phyloP scores from a whole-genome alignment of 1,140 invertebrate species.

The Cecropterus lyciades region DNA sequence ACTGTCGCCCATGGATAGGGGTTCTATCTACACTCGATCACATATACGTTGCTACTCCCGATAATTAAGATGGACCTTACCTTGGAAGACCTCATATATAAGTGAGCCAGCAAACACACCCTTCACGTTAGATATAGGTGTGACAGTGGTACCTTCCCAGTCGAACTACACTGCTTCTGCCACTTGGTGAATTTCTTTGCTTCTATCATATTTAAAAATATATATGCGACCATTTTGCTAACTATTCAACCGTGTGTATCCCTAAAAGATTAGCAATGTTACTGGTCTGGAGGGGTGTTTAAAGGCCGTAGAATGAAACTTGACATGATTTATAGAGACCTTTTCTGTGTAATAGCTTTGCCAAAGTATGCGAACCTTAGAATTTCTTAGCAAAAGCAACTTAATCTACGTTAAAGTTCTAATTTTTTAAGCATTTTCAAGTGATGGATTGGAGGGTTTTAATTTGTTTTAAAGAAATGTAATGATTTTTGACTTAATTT shows the following conservation, averaged over 20 bases:
- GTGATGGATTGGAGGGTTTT: neutral
- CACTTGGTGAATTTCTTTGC: too few species aligned
- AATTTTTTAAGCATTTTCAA: neutral
- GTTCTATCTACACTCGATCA: too few species aligned
- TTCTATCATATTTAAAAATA: too few species aligned
- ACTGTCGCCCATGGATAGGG: too few species aligned
- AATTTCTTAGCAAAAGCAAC: neutral
- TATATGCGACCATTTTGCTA: neutral
- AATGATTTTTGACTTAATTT: too few species aligned
- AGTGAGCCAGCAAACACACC: too few species aligned
- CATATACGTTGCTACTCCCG: too few species aligned
- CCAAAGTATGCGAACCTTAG: neutral
- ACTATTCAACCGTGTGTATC: slow-evolving; percentile 3
- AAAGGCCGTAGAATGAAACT: neutral
- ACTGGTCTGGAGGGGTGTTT: neutral
- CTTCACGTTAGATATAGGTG: too few species aligned
- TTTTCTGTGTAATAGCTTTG: neutral
- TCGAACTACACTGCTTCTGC: too few species aligned
- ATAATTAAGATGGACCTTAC: too few species aligned
- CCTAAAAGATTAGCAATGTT: slow-evolving; percentile 15
- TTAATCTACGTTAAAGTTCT: neutral
- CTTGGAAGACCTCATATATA: too few species aligned
- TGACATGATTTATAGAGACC: slow-evolving; percentile 19
- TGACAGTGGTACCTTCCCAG: too few species aligned
- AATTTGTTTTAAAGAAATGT: neutral